phyloP scores from a whole-genome alignment of 2,797 vertebrate species.

The Cyclura pinguis region DNA sequence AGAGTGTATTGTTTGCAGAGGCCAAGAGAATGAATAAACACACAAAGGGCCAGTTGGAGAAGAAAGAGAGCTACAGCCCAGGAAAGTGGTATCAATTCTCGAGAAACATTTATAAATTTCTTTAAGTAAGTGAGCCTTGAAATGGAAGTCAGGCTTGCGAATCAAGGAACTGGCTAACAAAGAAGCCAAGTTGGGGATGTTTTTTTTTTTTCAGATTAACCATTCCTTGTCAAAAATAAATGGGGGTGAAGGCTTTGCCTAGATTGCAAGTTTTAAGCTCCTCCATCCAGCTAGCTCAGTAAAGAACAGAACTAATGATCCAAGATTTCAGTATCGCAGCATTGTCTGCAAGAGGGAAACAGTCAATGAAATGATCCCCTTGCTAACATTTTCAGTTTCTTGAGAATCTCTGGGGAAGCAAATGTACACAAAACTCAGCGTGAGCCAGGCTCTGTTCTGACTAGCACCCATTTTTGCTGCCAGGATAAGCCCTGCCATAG shows the following conservation, averaged over 20 bases:
- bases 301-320: not conserved
- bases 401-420: not conserved
- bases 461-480: not conserved
- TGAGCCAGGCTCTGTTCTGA: not conserved
- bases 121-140: not conserved
- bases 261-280: not conserved
- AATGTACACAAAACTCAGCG: not conserved
- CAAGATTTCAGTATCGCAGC: not conserved
- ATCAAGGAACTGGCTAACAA: not conserved
- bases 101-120: conserved; percentile 42
- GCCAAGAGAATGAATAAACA: conserved; percentile 41
- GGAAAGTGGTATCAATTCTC: conserved; percentile 42
- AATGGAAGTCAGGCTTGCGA: not conserved
- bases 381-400: not conserved
- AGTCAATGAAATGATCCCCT: not conserved
- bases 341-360: not conserved
- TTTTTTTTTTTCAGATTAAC: not conserved
- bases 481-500: not conserved
- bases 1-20: conserved; percentile 49
- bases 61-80: conserved; percentile 28
- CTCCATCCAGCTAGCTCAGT: not conserved
- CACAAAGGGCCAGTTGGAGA: conserved; percentile 1
- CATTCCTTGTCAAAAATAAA: not conserved
- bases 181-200: not conserved
- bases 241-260: not conserved